Base-by-base conservation (phyloP, 2,888 invertebrate species). In the Drepana falcataria region DNA sequence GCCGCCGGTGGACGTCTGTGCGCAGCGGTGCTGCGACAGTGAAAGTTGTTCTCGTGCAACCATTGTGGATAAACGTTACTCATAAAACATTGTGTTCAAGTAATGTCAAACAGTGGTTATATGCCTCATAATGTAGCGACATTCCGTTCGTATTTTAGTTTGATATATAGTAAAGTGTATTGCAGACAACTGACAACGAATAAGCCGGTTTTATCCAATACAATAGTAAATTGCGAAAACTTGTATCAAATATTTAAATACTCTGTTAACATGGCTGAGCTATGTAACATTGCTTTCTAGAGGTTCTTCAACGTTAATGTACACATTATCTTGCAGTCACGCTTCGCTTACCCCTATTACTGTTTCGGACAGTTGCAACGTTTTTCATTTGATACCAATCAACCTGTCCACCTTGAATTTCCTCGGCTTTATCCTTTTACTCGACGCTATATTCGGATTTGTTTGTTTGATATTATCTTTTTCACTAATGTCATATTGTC, bases 41-140 rank as follows among this genome's bases (percentile, higher is more conserved):
- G 88, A 89, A 89, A 88, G 87, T 87, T 67, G 58, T 63, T 67
- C 69, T 73, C 71, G 77, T 75, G 75, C 65, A 64, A 53, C 51
- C 60, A 63, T 61, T 60, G 73, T 68, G 64, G 68, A 68, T 63
- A 65, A 68, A 62, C 63, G 66, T 65, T 62, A 58, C 60, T 57
- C 53, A 55, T 59, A 51, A 65, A 57, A 52, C 52, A 48, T 54
- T 53, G 57, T 56, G 57, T 52, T 59, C 51, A 53, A 56, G 57
- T 59, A 56, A 64, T 57, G 55, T 47, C 37, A 53, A 54, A 52
- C 53, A 57, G 55, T 59, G 53, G 53, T 59, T 37, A 53, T 49
- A 54, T 52, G 21, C 59, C 55, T 57, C 60, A 59, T 64, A 49
- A 57, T 57, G 55, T 52, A 54, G 54, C 56, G 33, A 48, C 55